A percentile compares a stretch with the other conserved stretches of the same genome.
These are phyloP conservation scores for Anneissia japonica DNA, from an alignment of 35 echinoderm and acorn worm genomes.

Conservation along the genomic window DNA sequence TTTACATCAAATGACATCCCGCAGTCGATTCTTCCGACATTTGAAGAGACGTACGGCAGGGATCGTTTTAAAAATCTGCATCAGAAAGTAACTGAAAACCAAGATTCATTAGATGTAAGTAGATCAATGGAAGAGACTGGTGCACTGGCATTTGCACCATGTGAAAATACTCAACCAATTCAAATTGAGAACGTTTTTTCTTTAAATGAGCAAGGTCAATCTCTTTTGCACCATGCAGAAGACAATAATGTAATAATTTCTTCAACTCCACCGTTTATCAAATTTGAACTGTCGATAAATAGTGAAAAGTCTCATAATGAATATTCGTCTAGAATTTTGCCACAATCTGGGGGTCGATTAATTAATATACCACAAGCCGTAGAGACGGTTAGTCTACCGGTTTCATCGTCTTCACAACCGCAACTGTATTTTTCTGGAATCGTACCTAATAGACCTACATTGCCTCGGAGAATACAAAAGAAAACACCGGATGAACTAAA, in stretches of 20 bases:
- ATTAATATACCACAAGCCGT: constrained; percentile 64
- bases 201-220: not conserved
- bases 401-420: not conserved
- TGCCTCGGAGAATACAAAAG: constrained; percentile 12
- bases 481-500: constrained; percentile 93
- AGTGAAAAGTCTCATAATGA: not conserved
- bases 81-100: not conserved
- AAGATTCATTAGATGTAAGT: not conserved
- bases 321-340: constrained; percentile 26
- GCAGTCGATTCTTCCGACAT: constrained; percentile 14
- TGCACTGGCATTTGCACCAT: not conserved
- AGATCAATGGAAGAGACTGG: not conserved
- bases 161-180: not conserved
- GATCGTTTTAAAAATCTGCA: not conserved
- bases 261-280: not conserved
- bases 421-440: not conserved
- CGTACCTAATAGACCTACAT: not conserved
- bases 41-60: not conserved
- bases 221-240: not conserved
- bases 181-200: not conserved
- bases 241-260: not conserved
- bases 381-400: not conserved
- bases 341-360: constrained; percentile 84
- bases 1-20: not conserved
- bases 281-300: not conserved